Evolutionary conservation across 2,888 invertebrate genomes (phyloP), one percentile per base, ranked within the genome.

Genomic region (Polydrusus pterygomalis): DNA sequence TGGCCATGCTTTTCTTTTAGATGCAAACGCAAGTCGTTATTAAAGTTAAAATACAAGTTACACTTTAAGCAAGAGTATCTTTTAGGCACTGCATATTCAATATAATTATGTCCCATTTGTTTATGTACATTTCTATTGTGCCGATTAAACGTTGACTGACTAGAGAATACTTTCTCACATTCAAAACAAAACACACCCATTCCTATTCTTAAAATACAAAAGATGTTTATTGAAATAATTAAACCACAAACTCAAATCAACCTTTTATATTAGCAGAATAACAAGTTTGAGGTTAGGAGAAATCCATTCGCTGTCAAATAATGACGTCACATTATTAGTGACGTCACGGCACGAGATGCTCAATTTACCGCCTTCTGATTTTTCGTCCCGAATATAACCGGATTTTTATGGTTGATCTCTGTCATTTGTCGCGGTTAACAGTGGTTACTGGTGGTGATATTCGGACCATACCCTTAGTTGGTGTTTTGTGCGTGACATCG

Each of bases 101-200:
- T 45, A 40, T 40, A 40, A 40, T 2, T 1, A 5, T 40, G 40
- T 13, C 45, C n/a, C 1, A n/a, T 45, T 13, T n/a, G 13, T 45
- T 45, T 45, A n/a, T 45, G 45, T 2, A 45, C 45, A n/a, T 45
- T 45, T 45, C n/a, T 45, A 6, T 45, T 45, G 45, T 45, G 45
- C 45, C 45, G 13, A 45, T 45, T 45, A 45, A 45, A n/a, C 1
- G 45, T 45, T 6, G 45, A 45, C n/a, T 45, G 45, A n/a, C 45
- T 45, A n/a, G 45, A 45, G n/a, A 45, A 45, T n/a, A 45, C 45
- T 45, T 45, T 45, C 6, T 45, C 45, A 45, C 45, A 45, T 13
- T 13, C n/a, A 6, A 45, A 45, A 45, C 45, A 45, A n/a, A n/a
- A 45, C n/a, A 45, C 45, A 45, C n/a, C n/a, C 45, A n/a, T 45